These are phyloP conservation scores for Limonius californicus DNA, from an alignment of 1,140 invertebrate genomes.

Conservation along the genomic window DNA sequence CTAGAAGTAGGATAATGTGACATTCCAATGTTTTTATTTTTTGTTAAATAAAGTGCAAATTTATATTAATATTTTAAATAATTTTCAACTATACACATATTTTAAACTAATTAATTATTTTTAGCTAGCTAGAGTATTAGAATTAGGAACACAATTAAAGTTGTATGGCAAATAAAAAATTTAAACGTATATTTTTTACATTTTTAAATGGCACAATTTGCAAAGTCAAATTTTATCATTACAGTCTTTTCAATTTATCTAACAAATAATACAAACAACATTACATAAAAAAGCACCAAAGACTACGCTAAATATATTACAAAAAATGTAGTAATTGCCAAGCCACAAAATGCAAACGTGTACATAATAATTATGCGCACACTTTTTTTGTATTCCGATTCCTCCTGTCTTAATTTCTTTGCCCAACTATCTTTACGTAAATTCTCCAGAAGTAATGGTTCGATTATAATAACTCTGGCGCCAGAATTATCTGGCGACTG, in stretches of 20 bases:
- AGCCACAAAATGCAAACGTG: constrained; percentile 50
- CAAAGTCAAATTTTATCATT: too few relatives aligned
- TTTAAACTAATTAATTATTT: too few relatives aligned
- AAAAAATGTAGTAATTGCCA: constrained; percentile 53
- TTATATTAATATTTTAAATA: too few relatives aligned
- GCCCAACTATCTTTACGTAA: constrained; percentile 28
- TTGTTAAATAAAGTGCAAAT: too few relatives aligned
- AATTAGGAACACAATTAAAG: too few relatives aligned
- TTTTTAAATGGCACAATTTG: too few relatives aligned
- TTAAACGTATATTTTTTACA: too few relatives aligned
- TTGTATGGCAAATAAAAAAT: too few relatives aligned
- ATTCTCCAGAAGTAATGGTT: constrained; percentile 49
- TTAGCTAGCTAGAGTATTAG: too few relatives aligned
- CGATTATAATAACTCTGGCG: constrained; percentile 45
- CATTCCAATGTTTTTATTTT: too few relatives aligned
- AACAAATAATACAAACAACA: not conserved
- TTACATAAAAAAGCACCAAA: constrained; percentile 10
- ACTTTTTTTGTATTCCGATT: constrained; percentile 50
- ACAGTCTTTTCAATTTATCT: not conserved
- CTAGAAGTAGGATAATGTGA: too few relatives aligned
- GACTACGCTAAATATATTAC: constrained; percentile 50
- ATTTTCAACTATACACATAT: too few relatives aligned
- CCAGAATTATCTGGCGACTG: not conserved
- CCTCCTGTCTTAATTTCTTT: constrained; percentile 38
- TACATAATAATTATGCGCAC: constrained; percentile 51